phyloP scores from a whole-genome alignment of 2,113 vertebrate species.

The Bagarius yarrelli region DNA sequence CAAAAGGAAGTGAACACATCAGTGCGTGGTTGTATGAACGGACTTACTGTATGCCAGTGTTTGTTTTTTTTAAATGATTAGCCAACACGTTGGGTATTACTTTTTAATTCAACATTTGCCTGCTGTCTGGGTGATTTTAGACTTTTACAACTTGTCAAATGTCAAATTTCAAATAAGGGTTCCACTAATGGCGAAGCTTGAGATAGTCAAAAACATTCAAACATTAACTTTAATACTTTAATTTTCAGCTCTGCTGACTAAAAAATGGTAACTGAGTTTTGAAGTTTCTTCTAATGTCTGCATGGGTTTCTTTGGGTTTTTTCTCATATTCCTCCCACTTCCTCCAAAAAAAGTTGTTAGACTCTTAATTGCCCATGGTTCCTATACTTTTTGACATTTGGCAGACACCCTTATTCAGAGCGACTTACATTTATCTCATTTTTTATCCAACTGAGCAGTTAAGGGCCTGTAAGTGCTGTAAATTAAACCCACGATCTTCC shows the following conservation, averaged over 20 bases:
- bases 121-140: neutral
- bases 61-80: neutral
- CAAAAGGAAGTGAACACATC: neutral
- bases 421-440: too few relatives aligned
- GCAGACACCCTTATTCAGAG: too few relatives aligned
- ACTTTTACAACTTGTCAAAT: neutral
- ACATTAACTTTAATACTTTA: neutral
- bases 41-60: neutral
- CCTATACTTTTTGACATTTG: too few relatives aligned
- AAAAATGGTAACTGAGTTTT: neutral
- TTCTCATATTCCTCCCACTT: neutral
- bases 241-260: neutral
- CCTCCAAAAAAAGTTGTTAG: neutral
- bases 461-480: too few relatives aligned
- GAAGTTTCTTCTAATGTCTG: neutral
- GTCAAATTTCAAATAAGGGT: constrained; percentile 6
- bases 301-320: neutral
- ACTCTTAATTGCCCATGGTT: neutral
- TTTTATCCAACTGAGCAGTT: too few relatives aligned
- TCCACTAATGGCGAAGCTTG: constrained; percentile 1
- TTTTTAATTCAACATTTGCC: neutral
- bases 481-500: too few relatives aligned
- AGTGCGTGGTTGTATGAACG: neutral
- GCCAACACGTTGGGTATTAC: neutral
- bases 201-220: neutral